Evolutionary conservation across 2,113 vertebrate genomes (phyloP).

Genomic region (Otis tarda): DNA sequence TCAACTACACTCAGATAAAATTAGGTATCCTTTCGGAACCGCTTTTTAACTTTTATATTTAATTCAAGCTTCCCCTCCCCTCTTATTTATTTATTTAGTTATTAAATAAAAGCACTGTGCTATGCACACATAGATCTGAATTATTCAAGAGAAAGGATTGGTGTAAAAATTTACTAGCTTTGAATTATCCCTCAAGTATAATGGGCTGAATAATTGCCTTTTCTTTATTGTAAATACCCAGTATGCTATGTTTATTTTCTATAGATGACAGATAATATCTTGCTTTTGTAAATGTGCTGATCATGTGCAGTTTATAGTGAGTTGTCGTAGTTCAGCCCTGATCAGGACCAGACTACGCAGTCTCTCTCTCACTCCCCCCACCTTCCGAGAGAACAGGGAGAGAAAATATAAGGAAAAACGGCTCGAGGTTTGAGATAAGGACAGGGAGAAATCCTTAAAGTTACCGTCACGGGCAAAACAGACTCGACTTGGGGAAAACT

Average conservation of each 20-base stretch:
- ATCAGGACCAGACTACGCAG: no score
- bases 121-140: neutral
- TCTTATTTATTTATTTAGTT: neutral
- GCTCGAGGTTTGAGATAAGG: no score
- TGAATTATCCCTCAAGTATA: neutral
- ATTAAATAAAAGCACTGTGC: neutral
- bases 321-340: no score
- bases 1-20: neutral
- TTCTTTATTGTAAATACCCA: neutral
- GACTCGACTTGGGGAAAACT: no score
- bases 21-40: neutral
- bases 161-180: neutral
- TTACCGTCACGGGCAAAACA: no score
- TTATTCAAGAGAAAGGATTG: neutral
- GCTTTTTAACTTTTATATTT: neutral
- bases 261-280: neutral
- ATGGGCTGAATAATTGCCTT: neutral
- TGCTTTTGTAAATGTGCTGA: neutral
- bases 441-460: no score
- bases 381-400: no score
- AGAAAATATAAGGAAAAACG: no score
- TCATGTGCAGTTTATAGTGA: neutral
- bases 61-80: accelerated
- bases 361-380: no score
- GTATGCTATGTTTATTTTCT: neutral